A percentile compares a stretch with the other conserved stretches of the same genome.
These are phyloP conservation scores for Eueremaeus valkanovi DNA, from an alignment of 2,888 invertebrate species.

Conservation along the genomic window DNA sequence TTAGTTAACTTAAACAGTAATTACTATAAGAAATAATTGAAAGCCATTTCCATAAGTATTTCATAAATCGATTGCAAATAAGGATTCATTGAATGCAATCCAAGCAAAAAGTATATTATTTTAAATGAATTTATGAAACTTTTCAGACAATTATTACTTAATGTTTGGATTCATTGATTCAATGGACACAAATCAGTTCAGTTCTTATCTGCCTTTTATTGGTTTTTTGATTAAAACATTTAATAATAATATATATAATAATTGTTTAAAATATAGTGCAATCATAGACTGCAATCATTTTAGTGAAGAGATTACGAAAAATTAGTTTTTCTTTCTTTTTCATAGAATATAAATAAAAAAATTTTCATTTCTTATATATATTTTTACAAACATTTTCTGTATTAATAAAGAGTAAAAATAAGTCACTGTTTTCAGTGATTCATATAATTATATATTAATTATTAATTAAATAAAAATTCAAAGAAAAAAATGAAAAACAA, in stretches of 20 bases:
- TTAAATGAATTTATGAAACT: no score
- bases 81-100: no score
- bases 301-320: neutral
- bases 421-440: constrained; percentile 2
- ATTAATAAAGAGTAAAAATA: constrained; percentile 19
- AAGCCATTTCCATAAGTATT: no score
- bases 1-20: no score
- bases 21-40: no score
- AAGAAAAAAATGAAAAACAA: no score
- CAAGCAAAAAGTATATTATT: no score
- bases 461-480: neutral
- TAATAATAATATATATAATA: constrained; percentile 4
- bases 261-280: constrained; percentile 1
- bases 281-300: no score
- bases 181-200: neutral
- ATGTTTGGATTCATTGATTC: no score
- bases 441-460: neutral
- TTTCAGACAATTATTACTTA: no score
- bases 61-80: no score
- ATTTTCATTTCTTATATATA: neutral
- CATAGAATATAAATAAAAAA: neutral
- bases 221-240: constrained; percentile 10
- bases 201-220: constrained; percentile 6
- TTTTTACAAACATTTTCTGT: constrained; percentile 10
- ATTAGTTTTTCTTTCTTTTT: no score